Base-by-base conservation (phyloP, 2,113 vertebrate genomes). In the Bos javanicus region DNA sequence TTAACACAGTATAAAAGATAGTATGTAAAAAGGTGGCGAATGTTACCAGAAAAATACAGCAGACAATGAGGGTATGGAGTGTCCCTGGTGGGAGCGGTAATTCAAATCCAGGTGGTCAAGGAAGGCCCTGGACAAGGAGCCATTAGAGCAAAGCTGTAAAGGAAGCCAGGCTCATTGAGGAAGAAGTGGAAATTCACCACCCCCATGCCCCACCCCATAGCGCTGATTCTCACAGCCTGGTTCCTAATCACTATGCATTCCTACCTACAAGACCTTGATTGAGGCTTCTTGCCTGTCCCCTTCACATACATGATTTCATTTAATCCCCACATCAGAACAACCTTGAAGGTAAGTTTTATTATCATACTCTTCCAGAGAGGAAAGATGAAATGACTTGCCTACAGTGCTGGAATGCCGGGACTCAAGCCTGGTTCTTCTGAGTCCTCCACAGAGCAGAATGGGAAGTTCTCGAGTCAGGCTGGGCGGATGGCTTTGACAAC, bases 361-460 rank as follows among this genome's bases (percentile, higher is more conserved):
- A 92, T 90, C 74, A 71, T 14, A 11, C 57, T 59, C 90, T 95
- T 54, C 85, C 94, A 97, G 92, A 85, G 39, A 92, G 36, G 74
- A 60, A 81, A 95, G 50, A 74, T 87, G 43, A 90, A 94, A 91
- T 39, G 74, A 54, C 26, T 30, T 46, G 43, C 59, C 28, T 43
- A 1, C 25, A n/a, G 36, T 23, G 50, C 81, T 43, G 36, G 11
- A 1, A 16, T 17, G 26, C 86, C 25, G 16, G 52, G 52, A 50
- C 46, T 23, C 60, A 12, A 57, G 67, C 54, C 92, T 25, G 2
- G 33, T 25, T 14, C 12, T 14, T 52, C 85, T 50, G 2, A 48
- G 36, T 16, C 80, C 48, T 36, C 16, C 54, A 25, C 57, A 6
- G 8, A 43, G n/a, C n/a, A 13, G 9, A 1, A 26, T 0, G 25